Evolutionary conservation across 2,888 invertebrate species (phyloP).

Genomic region (Automeris io): DNA sequence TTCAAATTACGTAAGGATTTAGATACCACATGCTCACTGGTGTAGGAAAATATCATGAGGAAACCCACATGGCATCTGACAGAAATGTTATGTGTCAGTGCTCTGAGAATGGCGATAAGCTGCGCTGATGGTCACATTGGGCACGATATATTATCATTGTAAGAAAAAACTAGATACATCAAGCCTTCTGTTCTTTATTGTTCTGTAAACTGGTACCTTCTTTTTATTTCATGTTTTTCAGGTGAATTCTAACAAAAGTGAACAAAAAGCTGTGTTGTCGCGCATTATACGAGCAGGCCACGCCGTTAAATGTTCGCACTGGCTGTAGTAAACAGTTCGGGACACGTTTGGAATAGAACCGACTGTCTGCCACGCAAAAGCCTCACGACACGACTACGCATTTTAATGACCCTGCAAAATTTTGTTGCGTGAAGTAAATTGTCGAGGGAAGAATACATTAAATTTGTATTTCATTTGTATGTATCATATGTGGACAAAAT

Average conservation of each 20-base stretch:
- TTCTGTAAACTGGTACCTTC: constrained; percentile 17
- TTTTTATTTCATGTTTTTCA: constrained; percentile 41
- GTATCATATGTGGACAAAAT: no score
- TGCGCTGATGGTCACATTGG: no score
- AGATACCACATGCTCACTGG: no score
- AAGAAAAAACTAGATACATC: neutral
- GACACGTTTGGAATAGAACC: constrained; percentile 39
- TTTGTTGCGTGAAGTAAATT: neutral
- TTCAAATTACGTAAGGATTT: no score
- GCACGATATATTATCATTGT: no score
- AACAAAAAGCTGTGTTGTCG: constrained; percentile 51
- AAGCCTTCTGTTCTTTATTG: constrained; percentile 1
- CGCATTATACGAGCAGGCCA: constrained; percentile 36
- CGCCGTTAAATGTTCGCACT: constrained; percentile 50
- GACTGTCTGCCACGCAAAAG: neutral
- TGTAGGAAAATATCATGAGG: no score
- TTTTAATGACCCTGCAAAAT: constrained; percentile 2
- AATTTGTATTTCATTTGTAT: no score
- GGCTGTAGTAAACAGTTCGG: constrained; percentile 47
- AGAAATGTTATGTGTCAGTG: no score
- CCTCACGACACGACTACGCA: constrained; percentile 1
- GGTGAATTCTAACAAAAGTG: constrained; percentile 50
- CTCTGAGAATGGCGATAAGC: no score
- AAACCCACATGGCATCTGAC: no score
- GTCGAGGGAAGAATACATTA: no score